phyloP scores from a whole-genome alignment of 2,797 vertebrate species.

The Cossypha polioptera region DNA sequence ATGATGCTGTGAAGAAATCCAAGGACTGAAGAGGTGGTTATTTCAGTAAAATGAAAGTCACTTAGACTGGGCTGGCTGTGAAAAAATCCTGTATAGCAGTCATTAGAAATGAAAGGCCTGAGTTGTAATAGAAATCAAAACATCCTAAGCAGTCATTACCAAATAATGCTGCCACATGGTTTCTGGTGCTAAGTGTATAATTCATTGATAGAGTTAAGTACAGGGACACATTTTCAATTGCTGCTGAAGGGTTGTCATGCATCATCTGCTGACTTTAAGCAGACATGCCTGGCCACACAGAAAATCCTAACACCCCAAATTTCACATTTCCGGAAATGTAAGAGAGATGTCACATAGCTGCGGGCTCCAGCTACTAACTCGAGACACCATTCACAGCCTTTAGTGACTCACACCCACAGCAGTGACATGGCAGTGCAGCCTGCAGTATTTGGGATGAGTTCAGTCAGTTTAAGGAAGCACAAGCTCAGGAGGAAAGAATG shows the following conservation, averaged over 20 bases:
- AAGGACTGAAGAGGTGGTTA: constrained; percentile 2
- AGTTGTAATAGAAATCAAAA: constrained; percentile 16
- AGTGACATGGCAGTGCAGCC: not conserved
- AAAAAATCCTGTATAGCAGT: constrained; percentile 7
- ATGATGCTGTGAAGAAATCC: not conserved
- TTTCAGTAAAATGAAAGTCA: constrained; percentile 33
- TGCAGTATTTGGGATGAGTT: not conserved
- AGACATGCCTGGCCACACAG: not conserved
- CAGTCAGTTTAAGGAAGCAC: not conserved
- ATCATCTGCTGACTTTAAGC: not conserved
- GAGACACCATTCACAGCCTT: not conserved
- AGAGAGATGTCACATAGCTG: not conserved
- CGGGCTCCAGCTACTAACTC: not conserved
- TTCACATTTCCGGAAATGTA: not conserved
- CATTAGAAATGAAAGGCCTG: constrained; percentile 24
- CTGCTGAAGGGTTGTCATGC: not conserved
- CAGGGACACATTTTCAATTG: not conserved
- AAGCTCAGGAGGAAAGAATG: not conserved
- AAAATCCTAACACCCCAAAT: not conserved
- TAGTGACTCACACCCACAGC: not conserved
- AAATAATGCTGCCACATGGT: constrained; percentile 24
- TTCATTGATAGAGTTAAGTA: constrained; percentile 9
- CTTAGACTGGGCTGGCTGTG: not conserved
- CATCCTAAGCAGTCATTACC: constrained; percentile 33
- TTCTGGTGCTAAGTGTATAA: not conserved